Percentiles rank a stretch among this genome's conserved stretches.
These are phyloP conservation scores for Pseudobourletiella spinata DNA, from an alignment of 1,140 invertebrate genomes.

Conservation along the genomic window DNA sequence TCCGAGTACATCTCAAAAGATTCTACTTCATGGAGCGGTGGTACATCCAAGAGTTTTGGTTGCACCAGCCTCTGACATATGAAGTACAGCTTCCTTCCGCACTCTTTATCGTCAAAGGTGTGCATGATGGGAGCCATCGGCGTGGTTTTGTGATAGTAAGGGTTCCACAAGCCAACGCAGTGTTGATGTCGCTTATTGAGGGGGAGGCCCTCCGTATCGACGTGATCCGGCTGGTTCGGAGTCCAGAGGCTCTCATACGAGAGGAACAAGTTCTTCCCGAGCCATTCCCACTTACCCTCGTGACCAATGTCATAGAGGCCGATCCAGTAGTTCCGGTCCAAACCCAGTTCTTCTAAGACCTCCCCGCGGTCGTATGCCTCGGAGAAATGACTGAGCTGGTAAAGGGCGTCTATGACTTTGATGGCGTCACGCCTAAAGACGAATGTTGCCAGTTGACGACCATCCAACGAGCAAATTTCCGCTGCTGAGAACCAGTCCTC, in stretches of 20 bases:
- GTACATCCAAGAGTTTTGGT: too few species aligned
- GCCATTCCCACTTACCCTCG: not conserved
- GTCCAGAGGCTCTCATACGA: not conserved
- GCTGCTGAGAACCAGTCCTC: not conserved
- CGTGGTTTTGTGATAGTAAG: not conserved
- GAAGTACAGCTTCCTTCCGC: not conserved
- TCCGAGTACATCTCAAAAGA: too few species aligned
- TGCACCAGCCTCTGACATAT: not conserved
- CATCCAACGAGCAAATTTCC: not conserved
- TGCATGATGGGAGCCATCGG: not conserved
- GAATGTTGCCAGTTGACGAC: not conserved
- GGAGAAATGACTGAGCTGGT: not conserved
- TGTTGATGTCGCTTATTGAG: not conserved
- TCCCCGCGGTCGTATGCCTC: not conserved
- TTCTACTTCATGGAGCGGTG: too few species aligned
- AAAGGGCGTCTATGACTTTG: not conserved
- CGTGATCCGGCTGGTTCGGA: not conserved
- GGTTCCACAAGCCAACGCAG: not conserved
- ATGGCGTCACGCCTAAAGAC: not conserved
- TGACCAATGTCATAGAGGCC: not conserved
- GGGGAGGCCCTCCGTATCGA: not conserved
- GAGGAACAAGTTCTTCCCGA: not conserved
- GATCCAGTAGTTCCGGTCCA: not conserved
- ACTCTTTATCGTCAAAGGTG: not conserved
- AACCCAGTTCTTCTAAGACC: not conserved